Conservation (phyloP, 2,888 invertebrate genomes). For the Chamaedrilus cognettii region DNA sequence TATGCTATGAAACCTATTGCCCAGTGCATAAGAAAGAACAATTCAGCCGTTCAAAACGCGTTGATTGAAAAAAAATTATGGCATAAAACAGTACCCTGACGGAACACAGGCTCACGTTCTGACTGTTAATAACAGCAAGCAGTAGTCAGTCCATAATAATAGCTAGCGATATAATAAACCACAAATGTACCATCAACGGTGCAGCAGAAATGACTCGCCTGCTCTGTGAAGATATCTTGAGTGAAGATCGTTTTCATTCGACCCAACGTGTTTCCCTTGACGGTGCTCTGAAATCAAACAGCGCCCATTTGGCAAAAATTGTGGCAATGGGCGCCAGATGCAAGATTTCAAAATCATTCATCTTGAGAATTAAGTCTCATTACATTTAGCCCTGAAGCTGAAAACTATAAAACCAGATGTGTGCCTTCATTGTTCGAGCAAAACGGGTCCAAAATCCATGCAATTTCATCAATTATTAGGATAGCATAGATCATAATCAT, state of each 20-base stretch:
- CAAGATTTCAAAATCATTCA: too few species aligned
- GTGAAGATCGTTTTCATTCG: constrained; percentile 71
- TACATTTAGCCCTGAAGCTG: too few species aligned
- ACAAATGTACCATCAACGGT: not conserved
- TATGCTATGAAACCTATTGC: too few species aligned
- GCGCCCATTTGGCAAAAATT: not conserved
- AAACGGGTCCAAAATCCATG: too few species aligned
- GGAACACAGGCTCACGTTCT: not conserved
- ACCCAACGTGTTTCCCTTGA: constrained; percentile 53
- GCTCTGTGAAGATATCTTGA: constrained; percentile 95
- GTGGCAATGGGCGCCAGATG: too few species aligned
- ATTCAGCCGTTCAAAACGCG: not conserved
- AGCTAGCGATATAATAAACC: not conserved
- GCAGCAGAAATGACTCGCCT: constrained; percentile 63
- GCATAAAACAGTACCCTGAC: not conserved
- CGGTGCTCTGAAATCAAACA: constrained; percentile 46
- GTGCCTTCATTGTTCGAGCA: too few species aligned
- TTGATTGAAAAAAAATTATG: constrained; percentile 1
- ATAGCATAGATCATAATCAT: too few species aligned
- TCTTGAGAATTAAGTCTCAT: too few species aligned
- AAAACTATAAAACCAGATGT: too few species aligned
- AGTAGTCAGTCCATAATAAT: too few species aligned
- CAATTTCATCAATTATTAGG: too few species aligned
- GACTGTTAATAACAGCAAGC: not conserved
- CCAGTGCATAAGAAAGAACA: too few species aligned